Evolutionary conservation across 2,113 vertebrate species (phyloP).

Genomic region (Tychaedon coryphoeus): DNA sequence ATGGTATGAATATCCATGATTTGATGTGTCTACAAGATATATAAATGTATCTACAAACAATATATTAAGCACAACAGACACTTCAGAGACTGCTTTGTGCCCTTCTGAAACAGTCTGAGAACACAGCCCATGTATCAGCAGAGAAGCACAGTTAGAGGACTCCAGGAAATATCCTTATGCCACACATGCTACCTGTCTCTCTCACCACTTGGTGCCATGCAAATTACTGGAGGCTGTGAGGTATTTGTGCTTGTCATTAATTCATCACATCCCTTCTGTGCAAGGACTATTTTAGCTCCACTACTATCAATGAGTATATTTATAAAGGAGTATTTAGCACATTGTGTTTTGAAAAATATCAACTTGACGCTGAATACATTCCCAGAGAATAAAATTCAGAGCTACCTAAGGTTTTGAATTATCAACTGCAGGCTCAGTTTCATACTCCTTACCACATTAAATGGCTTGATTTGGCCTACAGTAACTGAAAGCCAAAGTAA

Average conservation of each 20-base stretch:
- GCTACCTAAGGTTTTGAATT: neutral
- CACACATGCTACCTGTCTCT: neutral
- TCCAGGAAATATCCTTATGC: neutral
- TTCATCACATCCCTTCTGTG: neutral
- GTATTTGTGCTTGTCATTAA: neutral
- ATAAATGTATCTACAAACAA: neutral
- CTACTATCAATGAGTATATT: neutral
- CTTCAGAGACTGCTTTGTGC: neutral
- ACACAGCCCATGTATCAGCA: neutral
- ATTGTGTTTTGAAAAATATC: neutral
- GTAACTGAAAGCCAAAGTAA: neutral
- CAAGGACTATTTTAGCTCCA: neutral
- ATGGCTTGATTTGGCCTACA: neutral
- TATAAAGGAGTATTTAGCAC: neutral
- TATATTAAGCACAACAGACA: neutral
- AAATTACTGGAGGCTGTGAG: neutral
- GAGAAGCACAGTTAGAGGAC: neutral
- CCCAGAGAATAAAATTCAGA: neutral
- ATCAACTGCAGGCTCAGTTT: neutral
- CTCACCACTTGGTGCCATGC: neutral
- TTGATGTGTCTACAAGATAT: neutral
- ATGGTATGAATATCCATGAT: neutral
- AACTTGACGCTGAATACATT: neutral
- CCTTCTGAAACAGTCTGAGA: neutral
- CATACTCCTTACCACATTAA: rapidly evolving